phyloP scores from a whole-genome alignment of 2,797 vertebrate genomes.

The Phataginus tetradactyla region DNA sequence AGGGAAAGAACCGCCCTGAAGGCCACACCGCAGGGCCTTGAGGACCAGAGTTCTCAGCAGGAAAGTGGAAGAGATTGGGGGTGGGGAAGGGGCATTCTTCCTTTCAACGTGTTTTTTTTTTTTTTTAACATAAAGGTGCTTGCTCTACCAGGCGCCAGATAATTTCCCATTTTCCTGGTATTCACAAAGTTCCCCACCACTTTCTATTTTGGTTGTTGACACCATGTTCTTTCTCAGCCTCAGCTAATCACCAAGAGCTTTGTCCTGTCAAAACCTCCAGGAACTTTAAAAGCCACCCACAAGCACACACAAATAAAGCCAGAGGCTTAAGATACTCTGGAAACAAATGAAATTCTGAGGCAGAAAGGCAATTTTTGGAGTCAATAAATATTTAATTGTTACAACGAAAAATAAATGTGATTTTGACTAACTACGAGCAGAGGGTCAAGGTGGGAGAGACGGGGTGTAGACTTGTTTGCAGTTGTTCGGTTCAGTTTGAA shows the following conservation, averaged over 20 bases:
- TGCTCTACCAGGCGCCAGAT: background rate
- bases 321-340: background rate
- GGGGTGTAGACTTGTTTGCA: background rate
- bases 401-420: background rate
- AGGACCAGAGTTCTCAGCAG: background rate
- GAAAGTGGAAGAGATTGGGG: background rate
- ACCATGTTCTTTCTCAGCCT: constrained; percentile 61
- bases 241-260: constrained; percentile 47
- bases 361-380: background rate
- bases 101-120: background rate
- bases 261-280: constrained; percentile 17
- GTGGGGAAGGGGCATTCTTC: background rate
- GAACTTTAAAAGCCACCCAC: constrained; percentile 69
- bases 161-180: constrained; percentile 36
- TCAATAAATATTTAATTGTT: constrained; percentile 40
- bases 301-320: constrained; percentile 38
- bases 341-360: constrained; percentile 41
- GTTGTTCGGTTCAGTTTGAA: background rate
- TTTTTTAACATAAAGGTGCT: background rate
- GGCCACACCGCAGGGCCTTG: background rate
- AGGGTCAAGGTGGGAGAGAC: background rate
- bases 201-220: constrained; percentile 59
- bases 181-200: constrained; percentile 50
- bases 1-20: background rate
- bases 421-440: constrained; percentile 43